Conservation (phyloP, 2,888 invertebrate species). For the Hermaeophaga mercurialis region DNA sequence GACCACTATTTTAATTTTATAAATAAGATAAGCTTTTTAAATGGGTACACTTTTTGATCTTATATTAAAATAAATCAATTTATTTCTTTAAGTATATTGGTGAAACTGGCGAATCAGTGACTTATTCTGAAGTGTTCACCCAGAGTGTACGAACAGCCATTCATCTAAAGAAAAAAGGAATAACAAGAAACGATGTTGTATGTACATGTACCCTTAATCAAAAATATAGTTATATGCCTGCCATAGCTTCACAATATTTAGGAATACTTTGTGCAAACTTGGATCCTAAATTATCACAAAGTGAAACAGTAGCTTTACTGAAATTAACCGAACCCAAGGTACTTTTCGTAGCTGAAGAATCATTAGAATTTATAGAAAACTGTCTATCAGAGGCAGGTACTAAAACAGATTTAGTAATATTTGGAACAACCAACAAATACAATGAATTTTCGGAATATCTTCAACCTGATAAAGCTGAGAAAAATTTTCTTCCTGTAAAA, state of each 20-base stretch:
- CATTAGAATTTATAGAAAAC: slow-evolving; percentile 27
- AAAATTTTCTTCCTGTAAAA: slow-evolving; percentile 38
- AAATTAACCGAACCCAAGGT: slow-evolving; percentile 34
- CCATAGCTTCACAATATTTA: slow-evolving; percentile 58
- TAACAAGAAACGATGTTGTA: slow-evolving; percentile 26
- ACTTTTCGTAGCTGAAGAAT: slow-evolving; percentile 33
- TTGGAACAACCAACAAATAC: slow-evolving; percentile 40
- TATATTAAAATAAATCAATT: neutral
- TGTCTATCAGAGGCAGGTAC: slow-evolving; percentile 35
- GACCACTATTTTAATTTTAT: neutral
- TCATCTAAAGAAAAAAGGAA: slow-evolving; percentile 28
- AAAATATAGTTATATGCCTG: slow-evolving; percentile 49
- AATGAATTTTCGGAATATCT: slow-evolving; percentile 32
- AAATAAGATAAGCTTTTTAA: neutral
- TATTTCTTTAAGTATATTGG: slow-evolving; percentile 28
- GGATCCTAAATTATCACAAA: slow-evolving; percentile 43
- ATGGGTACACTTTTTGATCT: neutral
- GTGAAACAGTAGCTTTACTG: slow-evolving; percentile 34
- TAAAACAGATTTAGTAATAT: slow-evolving; percentile 40
- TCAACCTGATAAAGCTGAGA: slow-evolving; percentile 32
- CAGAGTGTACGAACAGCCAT: slow-evolving; percentile 27
- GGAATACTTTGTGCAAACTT: slow-evolving; percentile 50
- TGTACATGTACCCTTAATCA: slow-evolving; percentile 31
- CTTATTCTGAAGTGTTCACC: slow-evolving; percentile 21
- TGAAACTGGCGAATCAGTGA: slow-evolving; percentile 27